Percentiles rank a stretch among this genome's conserved stretches.
Conservation (phyloP, 2,888 invertebrate genomes). For the Pilophorus perplexus region DNA sequence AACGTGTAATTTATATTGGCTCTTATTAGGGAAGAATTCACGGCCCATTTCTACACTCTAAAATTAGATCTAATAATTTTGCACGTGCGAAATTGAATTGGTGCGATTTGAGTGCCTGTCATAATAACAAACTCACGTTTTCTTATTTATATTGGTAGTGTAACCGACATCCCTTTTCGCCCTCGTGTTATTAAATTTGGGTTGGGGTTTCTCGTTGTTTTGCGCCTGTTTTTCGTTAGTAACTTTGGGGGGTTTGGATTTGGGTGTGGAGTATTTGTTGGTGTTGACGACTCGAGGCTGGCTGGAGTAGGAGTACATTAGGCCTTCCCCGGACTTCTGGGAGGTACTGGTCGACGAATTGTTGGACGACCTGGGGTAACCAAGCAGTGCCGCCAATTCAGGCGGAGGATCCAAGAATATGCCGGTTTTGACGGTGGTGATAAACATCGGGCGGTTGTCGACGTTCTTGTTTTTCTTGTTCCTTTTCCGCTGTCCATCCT, state of each 20-base stretch:
- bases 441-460: conserved; percentile 58
- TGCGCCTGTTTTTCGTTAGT: conserved; percentile 33
- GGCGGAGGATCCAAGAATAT: conserved; percentile 75
- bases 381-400: conserved; percentile 65
- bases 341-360: conserved; percentile 45
- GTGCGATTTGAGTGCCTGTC: not conserved
- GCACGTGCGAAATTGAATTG: not conserved
- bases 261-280: conserved; percentile 41
- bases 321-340: conserved; percentile 51
- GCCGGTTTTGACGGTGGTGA: conserved; percentile 77
- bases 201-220: conserved; percentile 35
- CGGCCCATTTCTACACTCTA: too few relatives aligned
- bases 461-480: conserved; percentile 47
- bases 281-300: conserved; percentile 50
- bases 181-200: conserved; percentile 36
- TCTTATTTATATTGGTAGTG: conserved; percentile 23
- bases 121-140: conserved; percentile 25
- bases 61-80: too few relatives aligned
- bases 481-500: conserved; percentile 53
- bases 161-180: conserved; percentile 36
- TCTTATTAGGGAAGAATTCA: too few relatives aligned
- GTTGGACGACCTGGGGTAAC: conserved; percentile 56
- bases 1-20: too few relatives aligned
- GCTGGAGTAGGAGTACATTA: conserved; percentile 51
- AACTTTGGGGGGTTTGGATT: conserved; percentile 41